These are phyloP conservation scores for Proisotoma minuta DNA, from an alignment of 2,888 invertebrate species.

Conservation along the genomic window DNA sequence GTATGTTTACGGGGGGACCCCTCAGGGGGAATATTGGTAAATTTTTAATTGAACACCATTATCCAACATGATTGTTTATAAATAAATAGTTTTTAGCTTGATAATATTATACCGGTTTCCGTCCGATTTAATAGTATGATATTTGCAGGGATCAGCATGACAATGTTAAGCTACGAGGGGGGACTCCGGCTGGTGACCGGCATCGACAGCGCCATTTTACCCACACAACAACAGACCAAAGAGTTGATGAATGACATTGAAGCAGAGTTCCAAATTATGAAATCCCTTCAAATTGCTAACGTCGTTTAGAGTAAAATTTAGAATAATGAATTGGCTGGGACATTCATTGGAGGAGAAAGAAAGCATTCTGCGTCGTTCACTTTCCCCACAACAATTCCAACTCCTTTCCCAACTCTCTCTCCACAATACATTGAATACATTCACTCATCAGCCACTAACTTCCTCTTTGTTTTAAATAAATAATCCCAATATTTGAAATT, in stretches of 20 bases:
- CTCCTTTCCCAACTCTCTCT: no score
- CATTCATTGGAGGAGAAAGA: background rate
- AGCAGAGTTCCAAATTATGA: constrained; percentile 28
- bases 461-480: no score
- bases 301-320: constrained; percentile 7
- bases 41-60: background rate
- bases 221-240: constrained; percentile 35
- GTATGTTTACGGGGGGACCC: constrained; percentile 44
- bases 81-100: background rate
- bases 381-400: no score
- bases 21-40: constrained; percentile 41
- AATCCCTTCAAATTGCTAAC: constrained; percentile 7
- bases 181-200: constrained; percentile 41
- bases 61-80: background rate
- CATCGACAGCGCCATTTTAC: constrained; percentile 40
- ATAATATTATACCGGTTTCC: background rate
- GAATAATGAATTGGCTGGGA: background rate
- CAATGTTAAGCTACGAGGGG: constrained; percentile 44
- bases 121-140: constrained; percentile 5
- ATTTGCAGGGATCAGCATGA: constrained; percentile 38
- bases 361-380: no score
- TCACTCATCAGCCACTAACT: no score
- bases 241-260: constrained; percentile 36
- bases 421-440: no score
- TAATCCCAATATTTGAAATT: no score